phyloP scores from a whole-genome alignment of 2,888 invertebrate species.

The Rhaphigaster nebulosa region DNA sequence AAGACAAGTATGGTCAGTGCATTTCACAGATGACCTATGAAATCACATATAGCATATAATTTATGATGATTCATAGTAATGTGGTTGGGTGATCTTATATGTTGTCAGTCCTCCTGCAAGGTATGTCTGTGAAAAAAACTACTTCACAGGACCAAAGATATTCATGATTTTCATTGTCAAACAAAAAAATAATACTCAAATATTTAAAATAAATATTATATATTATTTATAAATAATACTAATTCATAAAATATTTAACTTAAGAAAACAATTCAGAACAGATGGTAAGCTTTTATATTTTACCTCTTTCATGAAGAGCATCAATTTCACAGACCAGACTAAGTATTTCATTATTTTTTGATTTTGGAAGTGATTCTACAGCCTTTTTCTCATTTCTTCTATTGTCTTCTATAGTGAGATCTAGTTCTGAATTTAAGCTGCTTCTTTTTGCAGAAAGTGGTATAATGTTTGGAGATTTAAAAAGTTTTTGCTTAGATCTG shows the following conservation, averaged over 20 bases:
- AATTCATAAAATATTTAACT: background rate
- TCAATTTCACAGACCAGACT: slow-evolving; percentile 46
- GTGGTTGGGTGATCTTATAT: no score
- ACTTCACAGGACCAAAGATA: no score
- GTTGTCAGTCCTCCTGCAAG: no score
- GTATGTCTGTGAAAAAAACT: no score
- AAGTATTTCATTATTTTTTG: slow-evolving; percentile 9
- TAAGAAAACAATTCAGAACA: background rate
- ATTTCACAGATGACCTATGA: no score
- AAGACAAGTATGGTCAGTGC: no score
- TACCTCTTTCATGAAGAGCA: slow-evolving; percentile 47
- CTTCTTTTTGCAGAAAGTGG: slow-evolving; percentile 4
- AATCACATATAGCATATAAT: no score
- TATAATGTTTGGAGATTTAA: slow-evolving; percentile 59
- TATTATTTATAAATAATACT: background rate
- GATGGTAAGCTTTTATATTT: background rate
- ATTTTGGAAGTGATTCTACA: slow-evolving; percentile 2
- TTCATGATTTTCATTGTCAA: no score
- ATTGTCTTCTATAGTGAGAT: slow-evolving; percentile 60
- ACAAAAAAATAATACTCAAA: no score
- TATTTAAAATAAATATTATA: no score
- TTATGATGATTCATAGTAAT: no score
- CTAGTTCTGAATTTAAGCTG: slow-evolving; percentile 4
- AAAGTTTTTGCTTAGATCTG: slow-evolving; percentile 51
- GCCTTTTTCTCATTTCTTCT: slow-evolving; percentile 62